These are phyloP conservation scores for Synergus umbraculus DNA, from an alignment of 2,888 invertebrate species.

Conservation along the genomic window DNA sequence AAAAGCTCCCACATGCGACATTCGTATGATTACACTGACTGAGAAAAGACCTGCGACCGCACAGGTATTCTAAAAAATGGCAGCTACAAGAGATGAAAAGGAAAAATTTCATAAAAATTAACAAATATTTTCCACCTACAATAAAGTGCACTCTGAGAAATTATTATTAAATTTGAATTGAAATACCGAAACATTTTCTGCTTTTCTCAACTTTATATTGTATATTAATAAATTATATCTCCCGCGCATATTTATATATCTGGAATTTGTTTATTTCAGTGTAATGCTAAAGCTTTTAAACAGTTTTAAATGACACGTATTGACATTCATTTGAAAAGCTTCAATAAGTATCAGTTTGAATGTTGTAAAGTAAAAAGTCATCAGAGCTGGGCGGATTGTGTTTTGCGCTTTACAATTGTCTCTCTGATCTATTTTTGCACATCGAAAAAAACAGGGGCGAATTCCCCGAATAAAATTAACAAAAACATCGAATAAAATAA, in stretches of 20 bases:
- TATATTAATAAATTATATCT: too few relatives aligned
- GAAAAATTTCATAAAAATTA: slow-evolving; percentile 14
- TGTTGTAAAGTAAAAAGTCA: not conserved
- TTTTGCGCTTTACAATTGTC: too few relatives aligned
- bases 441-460: not conserved
- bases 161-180: slow-evolving; percentile 24
- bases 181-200: not conserved
- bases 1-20: slow-evolving; percentile 44
- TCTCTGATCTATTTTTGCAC: not conserved
- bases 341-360: not conserved
- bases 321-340: not conserved
- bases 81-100: not conserved
- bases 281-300: not conserved
- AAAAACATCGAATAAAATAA: not conserved
- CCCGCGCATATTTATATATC: too few relatives aligned
- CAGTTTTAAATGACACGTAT: not conserved
- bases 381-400: not conserved
- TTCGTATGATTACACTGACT: slow-evolving; percentile 40
- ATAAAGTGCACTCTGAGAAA: slow-evolving; percentile 1
- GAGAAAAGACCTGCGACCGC: not conserved
- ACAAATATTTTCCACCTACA: slow-evolving; percentile 21
- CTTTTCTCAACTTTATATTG: not conserved
- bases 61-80: slow-evolving; percentile 44
- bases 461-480: too few relatives aligned
- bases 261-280: too few relatives aligned